Percentiles rank a stretch among this genome's conserved stretches.
Evolutionary conservation across 2,113 vertebrate genomes (phyloP).

Genomic region (Chionis minor): DNA sequence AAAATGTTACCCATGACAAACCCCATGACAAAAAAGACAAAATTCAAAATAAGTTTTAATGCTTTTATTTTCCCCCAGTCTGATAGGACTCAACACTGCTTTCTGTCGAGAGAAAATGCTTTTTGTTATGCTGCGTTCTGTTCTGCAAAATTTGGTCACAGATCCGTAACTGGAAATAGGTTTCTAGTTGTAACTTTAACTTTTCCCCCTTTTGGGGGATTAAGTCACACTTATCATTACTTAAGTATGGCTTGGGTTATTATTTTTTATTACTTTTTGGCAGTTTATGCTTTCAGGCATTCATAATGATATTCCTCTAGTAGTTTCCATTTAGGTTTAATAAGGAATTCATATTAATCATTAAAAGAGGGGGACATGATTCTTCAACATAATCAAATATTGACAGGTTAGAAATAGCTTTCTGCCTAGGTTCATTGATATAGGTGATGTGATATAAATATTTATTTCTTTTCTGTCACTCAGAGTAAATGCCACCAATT

Average conservation of each 20-base stretch:
- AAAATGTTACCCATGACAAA: not conserved
- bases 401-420: conserved; percentile 93
- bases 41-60: not conserved
- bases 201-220: not conserved
- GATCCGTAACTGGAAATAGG: not conserved
- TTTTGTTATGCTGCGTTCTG: not conserved
- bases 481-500: conserved; percentile 88
- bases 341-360: conserved; percentile 95
- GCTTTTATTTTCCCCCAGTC: not conserved
- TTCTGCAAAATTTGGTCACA: not conserved
- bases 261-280: conserved; percentile 58
- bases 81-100: not conserved
- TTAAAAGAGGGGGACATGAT: conserved; percentile 89
- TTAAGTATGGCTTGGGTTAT: conserved; percentile 44
- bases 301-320: conserved; percentile 71
- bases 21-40: not conserved
- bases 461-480: conserved; percentile 97
- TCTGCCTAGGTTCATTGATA: conserved; percentile 90
- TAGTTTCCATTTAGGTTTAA: conserved; percentile 76
- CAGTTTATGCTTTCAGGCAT: conserved; percentile 69
- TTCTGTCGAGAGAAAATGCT: not conserved
- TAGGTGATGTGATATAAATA: conserved; percentile 97
- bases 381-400: conserved; percentile 97
- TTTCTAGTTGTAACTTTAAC: not conserved
- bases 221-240: conserved; percentile 59